These are phyloP conservation scores for Phyto melanocephala DNA, from an alignment of 2,888 invertebrate genomes.

Conservation along the genomic window DNA sequence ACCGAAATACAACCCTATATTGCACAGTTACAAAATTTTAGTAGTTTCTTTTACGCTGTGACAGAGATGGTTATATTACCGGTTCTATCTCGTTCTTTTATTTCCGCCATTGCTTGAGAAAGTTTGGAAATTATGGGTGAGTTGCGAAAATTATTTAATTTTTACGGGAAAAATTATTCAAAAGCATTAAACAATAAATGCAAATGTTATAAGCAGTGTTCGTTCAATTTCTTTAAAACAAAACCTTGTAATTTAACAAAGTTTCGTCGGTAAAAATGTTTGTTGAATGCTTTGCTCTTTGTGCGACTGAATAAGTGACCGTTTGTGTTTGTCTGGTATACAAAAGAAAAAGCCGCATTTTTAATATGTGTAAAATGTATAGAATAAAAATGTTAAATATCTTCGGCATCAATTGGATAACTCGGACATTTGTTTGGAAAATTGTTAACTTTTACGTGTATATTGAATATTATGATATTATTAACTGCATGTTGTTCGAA, in stretches of 20 bases:
- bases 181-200: conserved; percentile 28
- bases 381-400: conserved; percentile 47
- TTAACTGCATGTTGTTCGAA: neutral
- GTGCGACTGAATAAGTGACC: neutral
- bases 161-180: conserved; percentile 24
- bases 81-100: conserved; percentile 76
- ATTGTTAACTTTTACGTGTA: neutral
- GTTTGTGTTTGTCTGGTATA: neutral
- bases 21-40: conserved; percentile 9
- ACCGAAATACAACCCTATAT: conserved; percentile 19
- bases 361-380: conserved; percentile 47
- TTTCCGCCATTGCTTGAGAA: conserved; percentile 79
- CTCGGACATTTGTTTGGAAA: neutral
- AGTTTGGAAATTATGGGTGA: conserved; percentile 78
- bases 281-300: neutral
- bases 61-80: conserved; percentile 61
- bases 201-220: conserved; percentile 21
- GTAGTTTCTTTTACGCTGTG: conserved; percentile 10
- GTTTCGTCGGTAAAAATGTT: conserved; percentile 9
- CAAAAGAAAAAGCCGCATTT: conserved; percentile 52
- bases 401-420: conserved; percentile 31
- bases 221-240: neutral
- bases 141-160: conserved; percentile 66
- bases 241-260: neutral
- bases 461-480: neutral